Base-by-base conservation (phyloP, 2,888 invertebrate genomes). In the Hirudinaria manillensis region DNA sequence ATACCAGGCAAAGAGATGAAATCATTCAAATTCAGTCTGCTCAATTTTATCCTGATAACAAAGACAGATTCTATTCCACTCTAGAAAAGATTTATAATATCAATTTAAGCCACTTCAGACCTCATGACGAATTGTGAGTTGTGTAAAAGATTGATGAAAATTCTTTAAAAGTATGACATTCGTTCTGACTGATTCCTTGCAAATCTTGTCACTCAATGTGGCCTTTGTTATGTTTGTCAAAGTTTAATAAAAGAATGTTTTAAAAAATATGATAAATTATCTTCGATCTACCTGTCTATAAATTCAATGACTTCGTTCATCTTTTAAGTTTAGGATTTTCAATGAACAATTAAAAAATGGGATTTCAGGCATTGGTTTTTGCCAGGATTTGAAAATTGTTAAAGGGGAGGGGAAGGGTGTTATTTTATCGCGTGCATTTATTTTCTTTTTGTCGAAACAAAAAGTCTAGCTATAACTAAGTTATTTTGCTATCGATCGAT, bases 21-120 rank as follows among this genome's bases (percentile, higher is more conserved):
- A 80, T 84, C 24, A 80, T 83, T 55, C 79, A 73, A 55, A 82
- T 81, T 77, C 51, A 80, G 80, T 77, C 80, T 78, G 72, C 80
- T 79, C 55, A 80, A 74, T 61, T 80, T 79, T 77, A 81, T 81
- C 0, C 70, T 75, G 76, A 78, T 16, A 55, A 78, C 29, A 72
- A 53, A 53, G 72, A 75, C 21, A 70, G 77, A 27, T 78, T 79
- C 67, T 79, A 78, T 61, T 61, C 71, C 13, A 73, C 77, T 24
- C 36, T 80, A 24, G 80, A 79, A 70, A 72, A 77, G 34, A 27
- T 72, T 2, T 80, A 79, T 55, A 66, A 77, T 21, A 79, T 80
- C 29, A 74, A 78, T 24, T 67, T 80, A 36, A 72, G 77, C 16
- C 78, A 80, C 72, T 79, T 79, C 73, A 76, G 77, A 55, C 73